Evolutionary conservation across 30 jellyfish, hydroid and myxozoan species (phyloP).

Genomic region (Turritopsis rubra): DNA sequence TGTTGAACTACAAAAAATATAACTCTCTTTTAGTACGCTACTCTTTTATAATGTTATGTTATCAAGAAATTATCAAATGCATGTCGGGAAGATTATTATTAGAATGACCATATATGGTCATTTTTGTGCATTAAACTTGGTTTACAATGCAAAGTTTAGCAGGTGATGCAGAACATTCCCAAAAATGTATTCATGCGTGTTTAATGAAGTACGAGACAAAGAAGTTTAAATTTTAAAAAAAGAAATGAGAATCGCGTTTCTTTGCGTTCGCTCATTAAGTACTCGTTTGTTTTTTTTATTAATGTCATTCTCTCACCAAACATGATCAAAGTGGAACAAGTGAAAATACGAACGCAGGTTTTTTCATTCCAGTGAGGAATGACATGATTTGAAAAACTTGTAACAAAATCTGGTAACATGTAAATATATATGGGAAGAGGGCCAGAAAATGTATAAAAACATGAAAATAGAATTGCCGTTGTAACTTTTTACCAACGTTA

Average conservation of each 20-base stretch:
- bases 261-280: background rate
- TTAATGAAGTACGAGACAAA: background rate
- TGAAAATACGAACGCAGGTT: too few species aligned
- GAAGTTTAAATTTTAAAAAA: background rate
- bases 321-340: too few species aligned
- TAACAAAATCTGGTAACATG: too few species aligned
- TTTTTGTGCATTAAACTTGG: background rate
- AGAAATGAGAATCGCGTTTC: background rate
- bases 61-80: background rate
- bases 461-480: too few species aligned
- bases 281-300: background rate
- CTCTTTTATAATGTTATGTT: background rate
- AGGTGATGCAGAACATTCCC: background rate
- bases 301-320: too few species aligned
- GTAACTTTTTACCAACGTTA: too few species aligned
- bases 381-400: too few species aligned
- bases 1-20: background rate
- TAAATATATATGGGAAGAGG: too few species aligned
- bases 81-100: constrained; percentile 3
- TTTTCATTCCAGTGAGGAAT: too few species aligned
- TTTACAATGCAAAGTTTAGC: background rate
- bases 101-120: constrained; percentile 15
- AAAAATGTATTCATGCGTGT: background rate
- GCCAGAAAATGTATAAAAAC: too few species aligned
- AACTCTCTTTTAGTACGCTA: background rate